phyloP scores from a whole-genome alignment of 2,797 vertebrate species.

The Gymnodraco acuticeps region DNA sequence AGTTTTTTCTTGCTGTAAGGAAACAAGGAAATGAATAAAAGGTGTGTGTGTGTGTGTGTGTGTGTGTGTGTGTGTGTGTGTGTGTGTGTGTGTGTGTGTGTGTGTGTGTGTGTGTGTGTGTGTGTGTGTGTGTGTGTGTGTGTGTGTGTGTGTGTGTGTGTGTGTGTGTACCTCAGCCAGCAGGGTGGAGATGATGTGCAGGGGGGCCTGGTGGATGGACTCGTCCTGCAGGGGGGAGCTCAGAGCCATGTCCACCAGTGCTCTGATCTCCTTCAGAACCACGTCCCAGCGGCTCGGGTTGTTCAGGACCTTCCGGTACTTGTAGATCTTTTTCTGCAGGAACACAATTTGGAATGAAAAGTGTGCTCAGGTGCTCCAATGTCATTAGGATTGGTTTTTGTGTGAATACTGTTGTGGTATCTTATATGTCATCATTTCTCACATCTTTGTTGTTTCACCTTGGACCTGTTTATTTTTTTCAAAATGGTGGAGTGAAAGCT shows the following conservation, averaged over 20 bases:
- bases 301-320: conserved; percentile 97
- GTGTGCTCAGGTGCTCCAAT: background rate
- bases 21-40: too few species aligned
- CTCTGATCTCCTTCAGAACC: conserved; percentile 97
- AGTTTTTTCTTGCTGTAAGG: too few species aligned
- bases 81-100: background rate
- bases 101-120: background rate
- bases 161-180: conserved; percentile 91
- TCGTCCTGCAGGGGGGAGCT: conserved; percentile 97
- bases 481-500: background rate
- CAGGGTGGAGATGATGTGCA: conserved; percentile 98
- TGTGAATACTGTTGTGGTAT: background rate
- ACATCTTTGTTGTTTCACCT: background rate
- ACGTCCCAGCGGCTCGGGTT: conserved; percentile 98
- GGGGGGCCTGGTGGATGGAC: conserved; percentile 97
- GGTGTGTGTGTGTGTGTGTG: too few species aligned
- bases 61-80: background rate
- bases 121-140: background rate
- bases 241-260: conserved; percentile 98
- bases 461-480: background rate
- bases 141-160: background rate
- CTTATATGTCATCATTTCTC: background rate
- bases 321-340: conserved; percentile 98
- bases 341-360: background rate
- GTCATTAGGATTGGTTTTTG: background rate